phyloP scores from a whole-genome alignment of 2,888 invertebrate species.

The Chirona hameri region DNA sequence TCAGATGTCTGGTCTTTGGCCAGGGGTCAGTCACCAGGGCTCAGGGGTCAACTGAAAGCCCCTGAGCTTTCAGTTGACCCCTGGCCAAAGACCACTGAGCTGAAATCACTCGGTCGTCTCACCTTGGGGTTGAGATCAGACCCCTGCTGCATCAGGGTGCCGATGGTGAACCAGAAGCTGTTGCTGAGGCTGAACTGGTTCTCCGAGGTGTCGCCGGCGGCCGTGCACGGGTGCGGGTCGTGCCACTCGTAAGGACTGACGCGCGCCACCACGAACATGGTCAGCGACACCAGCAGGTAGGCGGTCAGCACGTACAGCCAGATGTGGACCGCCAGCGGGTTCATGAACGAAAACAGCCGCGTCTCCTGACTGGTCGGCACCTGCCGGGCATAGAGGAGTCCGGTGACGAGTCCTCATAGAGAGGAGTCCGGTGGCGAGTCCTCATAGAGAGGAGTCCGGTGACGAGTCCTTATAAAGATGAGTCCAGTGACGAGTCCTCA shows the following conservation, averaged over 20 bases:
- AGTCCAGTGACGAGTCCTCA: too few relatives aligned
- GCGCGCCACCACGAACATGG: constrained; percentile 73
- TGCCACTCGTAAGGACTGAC: constrained; percentile 66
- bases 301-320: constrained; percentile 80
- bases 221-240: constrained; percentile 46
- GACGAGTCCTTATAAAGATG: too few relatives aligned
- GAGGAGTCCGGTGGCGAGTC: too few relatives aligned
- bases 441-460: too few relatives aligned
- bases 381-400: constrained; percentile 29
- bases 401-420: too few relatives aligned
- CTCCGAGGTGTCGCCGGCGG: constrained; percentile 44
- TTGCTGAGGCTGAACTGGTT: constrained; percentile 56
- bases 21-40: too few relatives aligned
- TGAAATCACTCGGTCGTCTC: neutral
- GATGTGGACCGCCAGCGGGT: constrained; percentile 77
- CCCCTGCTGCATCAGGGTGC: constrained; percentile 58
- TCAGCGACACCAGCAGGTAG: constrained; percentile 71
- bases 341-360: constrained; percentile 78
- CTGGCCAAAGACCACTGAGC: too few relatives aligned
- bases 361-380: constrained; percentile 43
- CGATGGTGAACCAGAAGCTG: constrained; percentile 57
- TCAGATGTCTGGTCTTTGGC: too few relatives aligned
- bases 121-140: constrained; percentile 50
- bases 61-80: too few relatives aligned
- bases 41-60: too few relatives aligned